Conservation (phyloP, 2,797 vertebrate genomes). For the Ctenosaura bakeri region DNA sequence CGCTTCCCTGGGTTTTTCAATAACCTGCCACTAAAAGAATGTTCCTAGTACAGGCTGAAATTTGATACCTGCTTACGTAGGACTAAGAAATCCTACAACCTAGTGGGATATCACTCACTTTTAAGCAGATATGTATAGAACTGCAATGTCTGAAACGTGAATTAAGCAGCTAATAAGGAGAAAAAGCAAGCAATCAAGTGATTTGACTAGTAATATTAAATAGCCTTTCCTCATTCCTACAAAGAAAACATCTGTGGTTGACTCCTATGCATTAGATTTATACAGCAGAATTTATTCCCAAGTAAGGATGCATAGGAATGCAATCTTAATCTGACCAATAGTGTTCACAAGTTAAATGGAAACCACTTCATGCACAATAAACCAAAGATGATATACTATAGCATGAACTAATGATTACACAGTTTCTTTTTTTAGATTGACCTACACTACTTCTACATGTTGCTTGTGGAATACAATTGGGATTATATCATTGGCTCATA, state of each 20-base stretch:
- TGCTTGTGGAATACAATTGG: conserved; percentile 4
- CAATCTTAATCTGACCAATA: conserved; percentile 16
- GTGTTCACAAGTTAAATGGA: neutral
- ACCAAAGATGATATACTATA: conserved; percentile 7
- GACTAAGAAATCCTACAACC: neutral
- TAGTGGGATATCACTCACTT: neutral
- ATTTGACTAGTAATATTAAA: neutral
- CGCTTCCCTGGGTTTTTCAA: neutral
- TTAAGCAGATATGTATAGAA: neutral
- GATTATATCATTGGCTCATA: neutral
- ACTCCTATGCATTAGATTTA: neutral
- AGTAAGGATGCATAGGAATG: neutral
- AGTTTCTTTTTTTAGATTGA: conserved; percentile 21
- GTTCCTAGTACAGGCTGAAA: neutral
- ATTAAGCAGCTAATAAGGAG: neutral
- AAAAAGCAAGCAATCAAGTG: neutral
- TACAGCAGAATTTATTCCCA: neutral
- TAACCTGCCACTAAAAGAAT: neutral
- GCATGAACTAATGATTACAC: neutral
- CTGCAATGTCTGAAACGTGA: neutral
- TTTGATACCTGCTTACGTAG: neutral
- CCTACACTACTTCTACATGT: neutral
- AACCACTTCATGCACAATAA: neutral
- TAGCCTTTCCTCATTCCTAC: neutral
- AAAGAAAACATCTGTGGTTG: neutral